phyloP scores from a whole-genome alignment of 2,888 invertebrate species.

The Plagiodera versicolora region DNA sequence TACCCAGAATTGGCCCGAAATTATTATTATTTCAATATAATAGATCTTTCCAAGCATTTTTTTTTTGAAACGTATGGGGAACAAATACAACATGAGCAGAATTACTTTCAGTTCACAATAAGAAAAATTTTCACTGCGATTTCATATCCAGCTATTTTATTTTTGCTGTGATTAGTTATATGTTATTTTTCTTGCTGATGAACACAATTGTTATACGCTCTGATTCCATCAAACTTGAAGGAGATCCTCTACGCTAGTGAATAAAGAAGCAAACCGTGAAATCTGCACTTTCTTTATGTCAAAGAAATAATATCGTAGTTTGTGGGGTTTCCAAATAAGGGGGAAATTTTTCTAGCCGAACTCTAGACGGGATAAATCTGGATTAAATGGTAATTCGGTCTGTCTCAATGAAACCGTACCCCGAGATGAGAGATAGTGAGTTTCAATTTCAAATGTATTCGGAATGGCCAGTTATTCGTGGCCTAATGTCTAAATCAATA shows the following conservation, averaged over 20 bases:
- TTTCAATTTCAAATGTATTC: neutral
- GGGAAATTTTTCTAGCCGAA: constrained; percentile 11
- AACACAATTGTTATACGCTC: neutral
- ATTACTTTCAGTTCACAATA: no score
- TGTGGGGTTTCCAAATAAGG: constrained; percentile 21
- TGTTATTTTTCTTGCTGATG: no score
- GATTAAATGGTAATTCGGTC: constrained; percentile 28
- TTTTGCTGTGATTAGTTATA: no score
- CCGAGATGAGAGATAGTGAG: constrained; percentile 19
- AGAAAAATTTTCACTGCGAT: no score
- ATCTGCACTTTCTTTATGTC: constrained; percentile 1
- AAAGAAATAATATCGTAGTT: neutral
- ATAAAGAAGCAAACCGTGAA: neutral
- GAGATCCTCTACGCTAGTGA: neutral
- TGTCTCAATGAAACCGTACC: constrained; percentile 22
- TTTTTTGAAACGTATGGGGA: no score
- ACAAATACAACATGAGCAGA: no score
- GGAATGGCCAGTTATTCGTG: no score
- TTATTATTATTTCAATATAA: no score
- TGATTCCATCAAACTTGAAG: neutral
- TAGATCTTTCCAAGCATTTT: no score
- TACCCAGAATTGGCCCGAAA: no score
- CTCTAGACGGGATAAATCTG: constrained; percentile 24
- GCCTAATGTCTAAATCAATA: neutral
- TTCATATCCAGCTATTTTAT: no score